phyloP scores from a whole-genome alignment of 2,113 vertebrate genomes.

The Nyctereutes procyonoides region DNA sequence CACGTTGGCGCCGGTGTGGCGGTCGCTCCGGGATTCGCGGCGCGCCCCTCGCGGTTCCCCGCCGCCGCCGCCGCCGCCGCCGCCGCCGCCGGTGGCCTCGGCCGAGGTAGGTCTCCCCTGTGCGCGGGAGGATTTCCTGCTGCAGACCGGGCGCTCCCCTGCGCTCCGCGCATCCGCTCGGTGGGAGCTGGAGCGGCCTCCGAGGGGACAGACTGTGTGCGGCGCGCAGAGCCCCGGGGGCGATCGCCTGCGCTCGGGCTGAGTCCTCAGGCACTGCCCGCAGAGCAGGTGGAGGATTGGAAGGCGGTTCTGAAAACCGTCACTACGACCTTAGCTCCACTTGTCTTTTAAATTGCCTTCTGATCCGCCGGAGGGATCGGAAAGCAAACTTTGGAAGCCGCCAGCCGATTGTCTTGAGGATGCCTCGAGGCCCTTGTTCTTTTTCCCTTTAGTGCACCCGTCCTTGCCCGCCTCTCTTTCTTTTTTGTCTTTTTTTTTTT shows the following conservation, averaged over 20 bases:
- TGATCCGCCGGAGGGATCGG: background rate
- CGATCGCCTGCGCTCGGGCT: too few relatives aligned
- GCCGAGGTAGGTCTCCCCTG: background rate
- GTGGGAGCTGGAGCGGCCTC: background rate
- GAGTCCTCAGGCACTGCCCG: too few relatives aligned
- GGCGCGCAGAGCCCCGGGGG: too few relatives aligned
- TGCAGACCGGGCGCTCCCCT: background rate
- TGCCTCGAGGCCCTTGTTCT: background rate
- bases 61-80: too few relatives aligned
- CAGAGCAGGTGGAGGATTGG: too few relatives aligned
- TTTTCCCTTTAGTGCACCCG: background rate
- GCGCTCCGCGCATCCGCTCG: background rate
- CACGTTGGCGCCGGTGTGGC: background rate
- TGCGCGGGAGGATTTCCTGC: background rate
- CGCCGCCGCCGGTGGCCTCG: background rate
- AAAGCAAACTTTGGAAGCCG: constrained; percentile 14
- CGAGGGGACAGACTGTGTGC: too few relatives aligned
- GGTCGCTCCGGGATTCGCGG: background rate
- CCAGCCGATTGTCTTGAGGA: background rate
- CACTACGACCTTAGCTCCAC: background rate
- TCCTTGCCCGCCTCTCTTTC: background rate
- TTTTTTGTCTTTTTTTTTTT: too few relatives aligned
- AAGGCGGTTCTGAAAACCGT: background rate
- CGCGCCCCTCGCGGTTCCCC: background rate
- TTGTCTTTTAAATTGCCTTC: background rate